Conservation (phyloP, 2,888 invertebrate species). For the Creontiades dilutus region DNA sequence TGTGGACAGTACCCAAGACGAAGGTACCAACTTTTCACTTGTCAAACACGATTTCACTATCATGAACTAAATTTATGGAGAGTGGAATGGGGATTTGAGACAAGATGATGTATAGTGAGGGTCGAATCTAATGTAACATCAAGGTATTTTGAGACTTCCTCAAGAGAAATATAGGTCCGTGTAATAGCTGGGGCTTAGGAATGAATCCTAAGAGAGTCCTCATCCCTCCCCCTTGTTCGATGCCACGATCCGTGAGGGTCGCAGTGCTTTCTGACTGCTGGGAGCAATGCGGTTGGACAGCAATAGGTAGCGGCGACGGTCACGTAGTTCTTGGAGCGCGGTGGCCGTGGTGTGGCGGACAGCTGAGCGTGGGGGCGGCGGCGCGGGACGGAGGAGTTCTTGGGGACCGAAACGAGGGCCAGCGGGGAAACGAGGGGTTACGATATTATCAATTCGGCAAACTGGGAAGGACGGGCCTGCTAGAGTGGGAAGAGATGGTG, state of each 20-base stretch:
- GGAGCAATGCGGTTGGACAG: constrained; percentile 23
- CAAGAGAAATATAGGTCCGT: too few relatives aligned
- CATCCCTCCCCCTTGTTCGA: too few relatives aligned
- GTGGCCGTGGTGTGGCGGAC: neutral
- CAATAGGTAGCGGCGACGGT: constrained; percentile 29
- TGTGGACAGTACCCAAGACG: too few relatives aligned
- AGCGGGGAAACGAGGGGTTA: neutral
- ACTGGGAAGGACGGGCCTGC: constrained; percentile 36
- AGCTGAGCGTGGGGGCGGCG: neutral
- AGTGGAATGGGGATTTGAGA: too few relatives aligned
- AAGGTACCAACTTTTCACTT: too few relatives aligned
- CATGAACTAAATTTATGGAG: too few relatives aligned
- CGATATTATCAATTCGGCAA: constrained; percentile 58
- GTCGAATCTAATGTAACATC: too few relatives aligned
- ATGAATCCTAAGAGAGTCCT: too few relatives aligned
- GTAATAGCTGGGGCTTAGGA: too few relatives aligned
- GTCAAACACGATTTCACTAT: too few relatives aligned
- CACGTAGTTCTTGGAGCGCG: constrained; percentile 12
- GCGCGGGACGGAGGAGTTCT: neutral
- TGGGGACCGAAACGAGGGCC: neutral
- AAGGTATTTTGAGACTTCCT: too few relatives aligned
- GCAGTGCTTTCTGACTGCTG: constrained; percentile 3
- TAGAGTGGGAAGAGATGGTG: constrained; percentile 16
- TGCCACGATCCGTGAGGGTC: neutral
- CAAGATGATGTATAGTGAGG: too few relatives aligned